Evolutionary conservation across 2,797 vertebrate species (phyloP).

Genomic region (Pachyuromys duprasi): DNA sequence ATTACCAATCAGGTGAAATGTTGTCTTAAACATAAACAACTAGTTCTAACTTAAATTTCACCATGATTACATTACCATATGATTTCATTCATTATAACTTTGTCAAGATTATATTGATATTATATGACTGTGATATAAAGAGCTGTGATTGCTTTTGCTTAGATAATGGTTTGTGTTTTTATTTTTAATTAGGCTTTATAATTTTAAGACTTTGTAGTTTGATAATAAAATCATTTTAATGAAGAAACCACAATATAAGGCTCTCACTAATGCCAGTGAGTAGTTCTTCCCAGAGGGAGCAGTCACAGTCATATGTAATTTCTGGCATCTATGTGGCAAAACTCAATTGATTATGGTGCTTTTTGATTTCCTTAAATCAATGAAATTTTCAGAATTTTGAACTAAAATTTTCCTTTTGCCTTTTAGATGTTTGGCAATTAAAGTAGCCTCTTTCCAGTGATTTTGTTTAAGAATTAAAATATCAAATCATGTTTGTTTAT

Average conservation of each 20-base stretch:
- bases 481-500: constrained; percentile 21
- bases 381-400: not conserved
- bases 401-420: not conserved
- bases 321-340: not conserved
- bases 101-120: constrained; percentile 3
- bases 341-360: not conserved
- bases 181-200: not conserved
- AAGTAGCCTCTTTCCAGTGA: not conserved
- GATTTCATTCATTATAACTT: not conserved
- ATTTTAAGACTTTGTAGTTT: not conserved
- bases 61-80: not conserved
- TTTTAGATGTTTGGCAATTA: not conserved
- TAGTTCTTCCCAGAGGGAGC: not conserved
- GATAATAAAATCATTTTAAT: not conserved
- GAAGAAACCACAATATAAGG: not conserved
- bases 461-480: not conserved
- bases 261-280: not conserved
- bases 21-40: not conserved
- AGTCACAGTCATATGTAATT: not conserved
- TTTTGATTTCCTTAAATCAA: not conserved
- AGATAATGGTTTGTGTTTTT: not conserved
- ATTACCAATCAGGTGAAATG: not conserved
- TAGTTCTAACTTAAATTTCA: not conserved
- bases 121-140: not conserved
- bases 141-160: constrained; percentile 22